Evolutionary conservation across 2,888 invertebrate species (phyloP), one percentile per base, ranked within the genome.

Genomic region (Cephus spinipes): DNA sequence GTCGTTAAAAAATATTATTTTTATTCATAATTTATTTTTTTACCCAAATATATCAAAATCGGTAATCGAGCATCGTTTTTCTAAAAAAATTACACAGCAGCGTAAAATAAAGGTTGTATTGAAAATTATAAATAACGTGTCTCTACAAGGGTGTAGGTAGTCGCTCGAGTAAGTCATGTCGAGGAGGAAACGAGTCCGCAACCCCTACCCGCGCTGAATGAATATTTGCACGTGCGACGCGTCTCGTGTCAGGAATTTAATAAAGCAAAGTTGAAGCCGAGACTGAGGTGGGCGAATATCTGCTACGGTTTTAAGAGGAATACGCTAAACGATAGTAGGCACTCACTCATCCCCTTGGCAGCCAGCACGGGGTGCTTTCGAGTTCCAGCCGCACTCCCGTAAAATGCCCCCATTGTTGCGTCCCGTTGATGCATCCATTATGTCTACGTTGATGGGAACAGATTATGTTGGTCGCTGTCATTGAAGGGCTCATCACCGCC

Each of bases 181-280:
- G 40, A 15, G 40, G 2, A 40, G 40, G 40, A 40, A 40, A 40
- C 15, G 40, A 40, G 15, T 69, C 30, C 69, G 31, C 6, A 30
- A 69, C 69, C 69, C 69, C 69, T 30, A 30, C 69, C 30, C 32
- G n/a, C 31, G 30, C 23, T 55, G 83, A 81, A 81, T 78, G 87
- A 89, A 89, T 90, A 90, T 90, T 90, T 89, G 90, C 90, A 90
- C 90, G 90, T 90, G 90, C 88, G 81, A 85, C 73, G 69, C 80
- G 83, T 82, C 83, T 86, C 87, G 89, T 87, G 89, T 88, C 86
- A 90, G 90, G 90, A 90, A 91, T 91, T 91, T 91, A 91, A 91
- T 91, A 91, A 91, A 91, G 89, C 86, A 86, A 86, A 84, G 81
- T 82, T 79, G 76, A 68, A 81, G 68, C 23, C 76, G 68, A 55